These are phyloP conservation scores for Limnephilus lunatus DNA, from an alignment of 2,888 invertebrate species.

Conservation along the genomic window DNA sequence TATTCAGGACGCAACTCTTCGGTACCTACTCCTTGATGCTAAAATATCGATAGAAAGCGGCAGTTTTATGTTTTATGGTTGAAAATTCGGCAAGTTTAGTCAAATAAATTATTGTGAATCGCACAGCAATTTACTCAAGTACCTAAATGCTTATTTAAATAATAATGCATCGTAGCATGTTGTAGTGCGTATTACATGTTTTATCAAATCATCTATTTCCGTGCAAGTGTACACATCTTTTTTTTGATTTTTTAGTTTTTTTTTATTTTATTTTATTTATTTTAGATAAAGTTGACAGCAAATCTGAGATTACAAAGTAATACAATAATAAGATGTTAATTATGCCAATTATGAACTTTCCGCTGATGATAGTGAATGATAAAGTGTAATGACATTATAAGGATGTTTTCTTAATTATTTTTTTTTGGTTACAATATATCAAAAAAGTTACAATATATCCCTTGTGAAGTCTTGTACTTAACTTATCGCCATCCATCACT, in stretches of 20 bases:
- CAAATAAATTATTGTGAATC: not conserved
- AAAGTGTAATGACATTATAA: no score
- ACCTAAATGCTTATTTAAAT: not conserved
- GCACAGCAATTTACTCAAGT: not conserved
- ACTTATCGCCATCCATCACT: not conserved
- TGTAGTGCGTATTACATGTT: not conserved
- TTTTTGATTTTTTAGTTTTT: no score
- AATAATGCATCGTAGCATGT: not conserved
- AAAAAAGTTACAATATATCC: no score
- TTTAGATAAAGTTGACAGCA: no score
- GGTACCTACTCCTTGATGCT: not conserved
- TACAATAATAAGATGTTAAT: no score
- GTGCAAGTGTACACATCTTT: not conserved
- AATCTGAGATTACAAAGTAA: no score
- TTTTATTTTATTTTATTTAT: no score
- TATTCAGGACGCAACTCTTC: slow-evolving; percentile 46
- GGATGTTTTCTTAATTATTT: no score
- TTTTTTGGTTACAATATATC: no score
- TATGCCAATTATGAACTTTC: no score
- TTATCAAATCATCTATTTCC: not conserved
- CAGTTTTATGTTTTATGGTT: slow-evolving; percentile 13
- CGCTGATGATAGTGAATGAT: no score
- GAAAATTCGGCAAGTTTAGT: not conserved
- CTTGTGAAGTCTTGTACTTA: not conserved
- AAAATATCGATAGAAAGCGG: slow-evolving; percentile 10